A percentile compares a stretch with the other conserved stretches of the same genome.
Conservation (phyloP, 2,888 invertebrate species). For the Prenolepis imparis region DNA sequence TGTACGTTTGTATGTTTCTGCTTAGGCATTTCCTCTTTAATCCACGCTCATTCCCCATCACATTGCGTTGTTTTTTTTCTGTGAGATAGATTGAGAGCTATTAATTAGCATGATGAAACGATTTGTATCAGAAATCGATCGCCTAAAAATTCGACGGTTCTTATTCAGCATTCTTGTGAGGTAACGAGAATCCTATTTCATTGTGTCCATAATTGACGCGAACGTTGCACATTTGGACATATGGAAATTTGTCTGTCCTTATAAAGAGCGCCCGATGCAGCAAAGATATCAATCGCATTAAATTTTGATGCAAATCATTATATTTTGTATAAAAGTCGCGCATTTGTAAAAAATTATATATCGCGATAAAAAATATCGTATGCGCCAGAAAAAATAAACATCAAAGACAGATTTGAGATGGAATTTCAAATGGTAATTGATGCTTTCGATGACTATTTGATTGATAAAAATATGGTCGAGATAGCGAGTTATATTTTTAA, state of each 20-base stretch:
- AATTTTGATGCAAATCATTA: neutral
- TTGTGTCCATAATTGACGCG: neutral
- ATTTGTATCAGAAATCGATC: neutral
- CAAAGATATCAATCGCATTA: neutral
- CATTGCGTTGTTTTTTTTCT: neutral
- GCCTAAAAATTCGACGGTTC: neutral
- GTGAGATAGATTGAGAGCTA: neutral
- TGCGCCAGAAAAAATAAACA: neutral
- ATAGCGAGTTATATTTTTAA: neutral
- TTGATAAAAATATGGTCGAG: neutral
- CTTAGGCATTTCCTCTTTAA: neutral
- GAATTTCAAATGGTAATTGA: neutral
- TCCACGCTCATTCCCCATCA: neutral
- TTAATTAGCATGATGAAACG: neutral
- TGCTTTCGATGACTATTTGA: neutral
- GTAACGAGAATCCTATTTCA: neutral
- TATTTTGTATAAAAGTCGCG: neutral
- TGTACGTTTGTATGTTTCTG: constrained; percentile 10
- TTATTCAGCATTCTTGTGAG: neutral
- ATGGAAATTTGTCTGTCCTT: neutral
- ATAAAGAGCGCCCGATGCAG: neutral
- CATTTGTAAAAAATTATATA: neutral
- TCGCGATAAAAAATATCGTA: neutral
- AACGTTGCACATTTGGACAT: constrained; percentile 19
- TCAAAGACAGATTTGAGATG: neutral